These are phyloP conservation scores for Anolis sagrei DNA, from an alignment of 2,113 vertebrate genomes.

Conservation along the genomic window DNA sequence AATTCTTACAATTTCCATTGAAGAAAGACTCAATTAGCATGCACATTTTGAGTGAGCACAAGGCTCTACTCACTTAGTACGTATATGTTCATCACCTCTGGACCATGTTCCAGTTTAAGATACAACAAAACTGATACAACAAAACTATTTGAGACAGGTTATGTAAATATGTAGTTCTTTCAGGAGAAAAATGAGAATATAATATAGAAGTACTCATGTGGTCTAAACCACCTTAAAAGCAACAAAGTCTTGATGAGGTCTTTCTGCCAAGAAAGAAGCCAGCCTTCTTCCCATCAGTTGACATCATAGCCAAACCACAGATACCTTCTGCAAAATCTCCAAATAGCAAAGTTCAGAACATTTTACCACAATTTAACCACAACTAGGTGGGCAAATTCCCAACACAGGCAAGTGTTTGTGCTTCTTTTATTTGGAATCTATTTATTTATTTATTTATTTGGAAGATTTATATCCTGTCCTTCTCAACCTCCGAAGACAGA, in stretches of 20 bases:
- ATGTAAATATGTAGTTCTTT: not conserved
- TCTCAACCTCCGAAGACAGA: too few species aligned
- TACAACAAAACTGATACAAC: constrained; percentile 20
- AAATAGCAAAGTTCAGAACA: constrained; percentile 26
- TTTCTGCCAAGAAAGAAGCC: not conserved
- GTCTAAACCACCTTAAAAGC: not conserved
- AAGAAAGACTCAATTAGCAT: constrained; percentile 28
- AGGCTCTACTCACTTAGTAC: not conserved
- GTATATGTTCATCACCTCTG: constrained; percentile 2
- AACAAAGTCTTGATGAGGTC: not conserved
- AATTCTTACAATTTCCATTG: constrained; percentile 9
- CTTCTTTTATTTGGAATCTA: too few species aligned
- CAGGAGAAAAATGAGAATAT: not conserved
- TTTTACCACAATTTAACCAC: constrained; percentile 21
- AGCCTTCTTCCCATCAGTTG: not conserved
- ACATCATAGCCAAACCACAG: not conserved
- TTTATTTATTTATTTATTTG: too few species aligned
- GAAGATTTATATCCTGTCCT: too few species aligned
- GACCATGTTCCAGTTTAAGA: constrained; percentile 4
- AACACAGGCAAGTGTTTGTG: not conserved
- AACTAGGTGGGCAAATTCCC: constrained; percentile 9
- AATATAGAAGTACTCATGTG: not conserved
- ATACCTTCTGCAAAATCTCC: constrained; percentile 8
- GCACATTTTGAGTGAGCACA: constrained; percentile 8
- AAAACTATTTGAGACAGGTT: not conserved